Evolutionary conservation across 2,888 invertebrate species (phyloP), one percentile per base, ranked within the genome.

Genomic region (Erpobdella octoculata): DNA sequence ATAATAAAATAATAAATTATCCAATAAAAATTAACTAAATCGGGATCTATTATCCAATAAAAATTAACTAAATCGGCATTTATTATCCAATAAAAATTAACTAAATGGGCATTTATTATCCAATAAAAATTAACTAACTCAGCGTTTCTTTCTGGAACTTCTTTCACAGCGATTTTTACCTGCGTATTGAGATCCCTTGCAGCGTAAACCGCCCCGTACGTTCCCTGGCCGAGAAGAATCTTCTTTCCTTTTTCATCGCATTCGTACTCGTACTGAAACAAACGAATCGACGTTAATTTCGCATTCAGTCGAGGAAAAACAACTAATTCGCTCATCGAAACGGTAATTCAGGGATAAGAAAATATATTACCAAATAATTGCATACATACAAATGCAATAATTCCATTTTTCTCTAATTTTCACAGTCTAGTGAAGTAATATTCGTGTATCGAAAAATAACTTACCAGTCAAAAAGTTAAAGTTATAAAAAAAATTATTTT

Each of bases 111-210:
- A 35, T 93, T 93, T 82, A 25, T 28, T 65, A 21, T 36, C 33
- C n/a, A n/a, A 25, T 3, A 36, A 41, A 53, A 35, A 21, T 2
- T 21, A 12, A 79, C 84, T 78, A 83, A 87, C 85, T 94, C 93
- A 2, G 93, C 87, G 62, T 93, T 93, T 82, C 91, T 90, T 84
- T 97, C 97, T 0, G 94, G 94, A 74, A 99, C 92, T 86, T 98
- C 98, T 83, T 99, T 98, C 25, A 97, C 92, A 2, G 98, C 98
- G 77, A 98, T 95, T 73, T 92, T 87, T 12, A 90, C 89, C 86
- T 93, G 96, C 0, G 93, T 97, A 82, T 90, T 91, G 76, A 92
- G 87, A 84, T 97, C 95, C 1, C 93, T 85, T 0, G 95, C 96
- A 0, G 95, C 94, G 83, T 90, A 97, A 6, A 97, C 96, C 0